Conservation (phyloP, 2,797 vertebrate species). For the Catharus ustulatus region DNA sequence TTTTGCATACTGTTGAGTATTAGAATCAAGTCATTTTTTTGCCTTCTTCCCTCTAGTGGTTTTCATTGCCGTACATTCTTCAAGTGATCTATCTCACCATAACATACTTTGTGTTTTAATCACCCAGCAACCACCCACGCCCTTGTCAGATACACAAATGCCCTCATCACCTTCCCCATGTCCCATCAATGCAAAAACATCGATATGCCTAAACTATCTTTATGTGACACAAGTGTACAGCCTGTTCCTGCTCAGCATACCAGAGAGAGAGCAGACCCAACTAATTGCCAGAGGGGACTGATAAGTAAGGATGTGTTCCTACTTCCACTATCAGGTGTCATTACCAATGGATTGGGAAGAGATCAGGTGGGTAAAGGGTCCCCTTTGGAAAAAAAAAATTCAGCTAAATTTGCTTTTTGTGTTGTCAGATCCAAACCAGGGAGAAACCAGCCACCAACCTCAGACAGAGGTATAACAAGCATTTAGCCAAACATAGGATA, state of each 20-base stretch:
- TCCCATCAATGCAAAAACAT: constrained; percentile 30
- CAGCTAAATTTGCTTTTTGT: background rate
- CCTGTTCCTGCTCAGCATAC: constrained; percentile 13
- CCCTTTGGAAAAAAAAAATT: background rate
- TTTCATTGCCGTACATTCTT: constrained; percentile 27
- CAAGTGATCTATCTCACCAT: constrained; percentile 22
- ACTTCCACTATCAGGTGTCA: constrained; percentile 21
- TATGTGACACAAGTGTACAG: background rate
- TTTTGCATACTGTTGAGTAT: background rate
- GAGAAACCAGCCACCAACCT: background rate
- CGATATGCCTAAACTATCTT: constrained; percentile 17
- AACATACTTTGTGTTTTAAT: constrained; percentile 26
- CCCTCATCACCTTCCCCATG: background rate
- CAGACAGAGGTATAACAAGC: background rate
- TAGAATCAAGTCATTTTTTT: background rate
- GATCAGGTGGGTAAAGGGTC: background rate
- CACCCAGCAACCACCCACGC: background rate
- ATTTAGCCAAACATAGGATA: background rate
- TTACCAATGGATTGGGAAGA: background rate
- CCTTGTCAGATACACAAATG: background rate
- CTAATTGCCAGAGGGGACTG: background rate
- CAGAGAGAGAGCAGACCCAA: constrained; percentile 38
- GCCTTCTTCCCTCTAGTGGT: constrained; percentile 6
- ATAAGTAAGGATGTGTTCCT: constrained; percentile 33
- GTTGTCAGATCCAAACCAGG: background rate